Base-by-base conservation (phyloP, 2,888 invertebrate genomes). In the Oligia fasciuncula region DNA sequence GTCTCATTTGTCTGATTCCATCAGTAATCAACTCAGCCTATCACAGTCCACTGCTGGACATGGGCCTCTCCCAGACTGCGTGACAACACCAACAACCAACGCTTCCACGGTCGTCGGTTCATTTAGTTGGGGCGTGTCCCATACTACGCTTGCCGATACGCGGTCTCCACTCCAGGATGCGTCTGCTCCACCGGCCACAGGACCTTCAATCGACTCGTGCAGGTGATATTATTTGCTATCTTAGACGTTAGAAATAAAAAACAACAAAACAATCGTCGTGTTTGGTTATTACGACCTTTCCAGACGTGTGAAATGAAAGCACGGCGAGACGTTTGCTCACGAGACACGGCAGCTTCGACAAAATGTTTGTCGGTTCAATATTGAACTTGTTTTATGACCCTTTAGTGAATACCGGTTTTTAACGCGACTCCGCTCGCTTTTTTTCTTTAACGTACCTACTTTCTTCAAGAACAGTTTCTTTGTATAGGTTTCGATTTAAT, bases 351-450 rank as follows among this genome's bases (percentile, higher is more conserved):
- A 75, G 77, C 82, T 2, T 66, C 40, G 8, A 69, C 78, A 81
- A 84, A 46, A 84, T 84, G 57, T 84, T 84, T 84, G 63, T 17
- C 23, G 0, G 6, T 63, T 49, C 65, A 84, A 84, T 84, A 84
- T 84, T 84, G 40, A 43, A 70, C 29, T 51, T 81, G 81, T 46
- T 72, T 67, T 60, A 67, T 51, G 46, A 60, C 75, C 75, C 74
- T 77, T 77, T 35, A 49, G 72, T 54, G 8, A 9, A 73, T 40
- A 84, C 71, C 57, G n/a, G 74, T 77, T 77, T 46, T 49, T 0
- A 13, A 17, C 40, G n/a, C 67, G 51, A 54, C 1, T 77, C 9
- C 17, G 23, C 14, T 80, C 65, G 46, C 35, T 71, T 73, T 67
- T 65, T 29, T 57, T 54, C 2, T 14, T 40, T 49, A 14, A 43